phyloP scores from a whole-genome alignment of 2,888 invertebrate species.

The Tenthredo amoena region DNA sequence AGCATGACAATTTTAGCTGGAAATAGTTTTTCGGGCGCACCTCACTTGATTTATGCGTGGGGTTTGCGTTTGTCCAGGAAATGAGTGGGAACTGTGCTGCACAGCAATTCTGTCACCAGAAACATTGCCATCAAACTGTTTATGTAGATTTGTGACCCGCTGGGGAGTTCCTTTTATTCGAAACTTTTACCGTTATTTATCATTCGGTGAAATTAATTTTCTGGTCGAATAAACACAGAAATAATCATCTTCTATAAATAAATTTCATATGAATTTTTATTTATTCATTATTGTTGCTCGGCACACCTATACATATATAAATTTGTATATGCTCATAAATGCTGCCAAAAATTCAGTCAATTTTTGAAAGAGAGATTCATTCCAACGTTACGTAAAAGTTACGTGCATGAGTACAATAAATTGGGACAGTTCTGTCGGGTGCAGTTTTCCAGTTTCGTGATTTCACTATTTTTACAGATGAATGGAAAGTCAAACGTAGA shows the following conservation, averaged over 20 bases:
- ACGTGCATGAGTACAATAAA: neutral
- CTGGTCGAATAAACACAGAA: neutral
- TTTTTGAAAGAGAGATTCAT: neutral
- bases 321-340: neutral
- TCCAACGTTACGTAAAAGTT: neutral
- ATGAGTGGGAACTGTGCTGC: conserved; percentile 3
- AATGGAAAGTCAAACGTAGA: neutral
- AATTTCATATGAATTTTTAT: neutral
- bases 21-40: conserved; percentile 38
- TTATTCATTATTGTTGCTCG: neutral
- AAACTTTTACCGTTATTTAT: neutral
- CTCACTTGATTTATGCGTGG: conserved; percentile 35
- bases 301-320: neutral
- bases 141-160: conserved; percentile 28
- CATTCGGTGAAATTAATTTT: neutral
- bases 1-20: conserved; percentile 24
- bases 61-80: conserved; percentile 25
- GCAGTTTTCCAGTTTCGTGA: conserved; percentile 1
- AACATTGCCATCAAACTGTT: conserved; percentile 42
- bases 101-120: conserved; percentile 32
- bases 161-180: conserved; percentile 35
- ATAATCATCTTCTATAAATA: neutral
- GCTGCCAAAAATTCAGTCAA: neutral
- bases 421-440: neutral
- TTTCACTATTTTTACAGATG: neutral